Conservation (phyloP, 2,113 vertebrate species). For the Saiga tatarica region DNA sequence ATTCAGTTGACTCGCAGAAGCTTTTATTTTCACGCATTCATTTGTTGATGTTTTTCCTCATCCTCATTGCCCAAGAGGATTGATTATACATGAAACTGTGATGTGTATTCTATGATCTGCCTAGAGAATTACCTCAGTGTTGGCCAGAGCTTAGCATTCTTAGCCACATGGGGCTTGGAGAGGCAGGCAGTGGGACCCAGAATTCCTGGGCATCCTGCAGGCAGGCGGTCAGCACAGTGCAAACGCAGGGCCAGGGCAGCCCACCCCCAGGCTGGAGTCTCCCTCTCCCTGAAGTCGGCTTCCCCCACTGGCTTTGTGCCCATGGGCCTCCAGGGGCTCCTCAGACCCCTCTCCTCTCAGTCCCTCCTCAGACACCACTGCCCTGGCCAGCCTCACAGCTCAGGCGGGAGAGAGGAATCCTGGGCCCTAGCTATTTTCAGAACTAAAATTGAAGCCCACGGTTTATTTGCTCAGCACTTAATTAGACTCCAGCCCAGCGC, state of each 20-base stretch:
- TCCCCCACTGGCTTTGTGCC: background rate
- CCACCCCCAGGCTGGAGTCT: background rate
- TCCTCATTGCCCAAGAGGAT: background rate
- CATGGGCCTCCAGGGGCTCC: background rate
- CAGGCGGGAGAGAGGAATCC: conserved; percentile 40
- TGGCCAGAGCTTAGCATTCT: background rate
- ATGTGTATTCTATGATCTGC: background rate
- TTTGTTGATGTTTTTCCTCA: background rate
- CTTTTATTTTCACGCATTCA: background rate
- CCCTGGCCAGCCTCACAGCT: background rate
- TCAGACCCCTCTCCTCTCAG: background rate
- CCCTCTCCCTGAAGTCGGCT: background rate
- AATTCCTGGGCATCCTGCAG: background rate
- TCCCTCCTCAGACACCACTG: background rate
- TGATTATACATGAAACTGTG: background rate
- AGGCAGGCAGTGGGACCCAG: background rate
- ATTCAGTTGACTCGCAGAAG: background rate
- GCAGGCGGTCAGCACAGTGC: background rate
- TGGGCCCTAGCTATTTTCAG: conserved; percentile 63
- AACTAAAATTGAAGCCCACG: conserved; percentile 57
- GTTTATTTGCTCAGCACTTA: conserved; percentile 58
- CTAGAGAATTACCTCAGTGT: background rate
- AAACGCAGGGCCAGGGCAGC: background rate
- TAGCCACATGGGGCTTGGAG: background rate
- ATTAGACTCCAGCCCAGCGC: conserved; percentile 48